phyloP scores from a whole-genome alignment of 2,888 invertebrate genomes.

The Lagria hirta region DNA sequence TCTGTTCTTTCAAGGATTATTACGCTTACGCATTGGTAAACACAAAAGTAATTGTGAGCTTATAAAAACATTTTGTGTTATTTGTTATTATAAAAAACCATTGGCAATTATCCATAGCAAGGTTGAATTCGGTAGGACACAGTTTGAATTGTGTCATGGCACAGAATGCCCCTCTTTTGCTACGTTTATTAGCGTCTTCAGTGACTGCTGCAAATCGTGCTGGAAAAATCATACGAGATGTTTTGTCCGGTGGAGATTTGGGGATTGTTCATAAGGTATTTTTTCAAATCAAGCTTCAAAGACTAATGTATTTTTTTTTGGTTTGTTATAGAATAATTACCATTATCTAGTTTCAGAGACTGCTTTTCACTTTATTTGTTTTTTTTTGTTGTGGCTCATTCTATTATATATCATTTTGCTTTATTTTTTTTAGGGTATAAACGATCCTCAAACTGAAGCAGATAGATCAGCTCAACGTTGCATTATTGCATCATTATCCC shows the following conservation, averaged over 20 bases:
- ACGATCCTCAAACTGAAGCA: conserved; percentile 97
- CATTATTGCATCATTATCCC: conserved; percentile 83
- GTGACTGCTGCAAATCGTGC: conserved; percentile 79
- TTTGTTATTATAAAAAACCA: too few species aligned
- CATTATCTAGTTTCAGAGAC: too few species aligned
- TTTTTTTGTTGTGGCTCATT: too few species aligned
- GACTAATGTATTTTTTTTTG: conserved; percentile 6
- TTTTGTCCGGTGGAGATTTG: conserved; percentile 85
- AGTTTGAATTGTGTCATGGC: too few species aligned
- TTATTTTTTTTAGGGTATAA: conserved; percentile 65
- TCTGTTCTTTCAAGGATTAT: too few species aligned
- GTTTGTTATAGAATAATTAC: too few species aligned
- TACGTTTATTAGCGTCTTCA: conserved; percentile 75
- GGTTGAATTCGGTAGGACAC: too few species aligned
- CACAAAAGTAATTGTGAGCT: too few species aligned
- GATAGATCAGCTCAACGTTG: conserved; percentile 93
- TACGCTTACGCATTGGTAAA: too few species aligned
- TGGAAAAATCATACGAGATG: conserved; percentile 87
- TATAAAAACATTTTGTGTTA: too few species aligned
- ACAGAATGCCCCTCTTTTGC: conserved; percentile 64
- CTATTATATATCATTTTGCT: conserved; percentile 3
- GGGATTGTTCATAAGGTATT: conserved; percentile 88
- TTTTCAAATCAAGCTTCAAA: conserved; percentile 1
- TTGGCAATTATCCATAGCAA: too few species aligned
- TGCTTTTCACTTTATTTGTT: too few species aligned